Evolutionary conservation across 2,113 vertebrate genomes (phyloP), one percentile per base, ranked within the genome.

Genomic region (Antigone vipio): DNA sequence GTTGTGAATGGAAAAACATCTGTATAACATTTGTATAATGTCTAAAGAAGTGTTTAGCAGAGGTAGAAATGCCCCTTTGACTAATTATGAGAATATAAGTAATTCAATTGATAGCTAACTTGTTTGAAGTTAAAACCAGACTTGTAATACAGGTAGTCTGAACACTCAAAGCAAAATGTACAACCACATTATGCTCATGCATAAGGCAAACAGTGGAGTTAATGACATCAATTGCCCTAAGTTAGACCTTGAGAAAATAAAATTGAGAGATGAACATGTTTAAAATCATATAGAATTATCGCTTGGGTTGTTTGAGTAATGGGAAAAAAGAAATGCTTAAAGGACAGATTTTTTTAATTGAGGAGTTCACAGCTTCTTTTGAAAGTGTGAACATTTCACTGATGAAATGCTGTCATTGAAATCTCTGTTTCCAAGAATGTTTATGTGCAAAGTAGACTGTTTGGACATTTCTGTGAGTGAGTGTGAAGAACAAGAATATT

Each of bases 401-500:
- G 72, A 24, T 77, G n/a, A 59, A 88, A 44, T 17, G 52, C 12
- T 66, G 38, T 58, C 20, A 49, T 19, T 81, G 69, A 80, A 92
- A 88, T 92, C 75, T 88, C 27, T 74, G 42, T 80, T 93, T 88
- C 59, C 74, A 20, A 42, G 44, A 58, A 76, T 83, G 82, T 92
- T 96, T 92, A 71, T 71, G 55, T 82, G 86, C 27, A 40, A 79
- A 83, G 27, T 18, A 85, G 42, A 74, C 30, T 93, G 71, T 95
- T 96, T 96, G 68, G 95, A 84, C 55, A 63, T 74, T 80, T 93
- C 64, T 93, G 24, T 86, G 74, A 86, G 52, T 1, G 2, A 19
- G 42, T 55, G 73, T 88, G 79, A 96, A 95, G 27, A 90, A 52
- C 59, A 86, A 77, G 63, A 90, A 50, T 59, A 86, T 95, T 94